Evolutionary conservation across 2,113 vertebrate species (phyloP), one percentile per base, ranked within the genome.

Genomic region (Psilopogon haemacephalus): DNA sequence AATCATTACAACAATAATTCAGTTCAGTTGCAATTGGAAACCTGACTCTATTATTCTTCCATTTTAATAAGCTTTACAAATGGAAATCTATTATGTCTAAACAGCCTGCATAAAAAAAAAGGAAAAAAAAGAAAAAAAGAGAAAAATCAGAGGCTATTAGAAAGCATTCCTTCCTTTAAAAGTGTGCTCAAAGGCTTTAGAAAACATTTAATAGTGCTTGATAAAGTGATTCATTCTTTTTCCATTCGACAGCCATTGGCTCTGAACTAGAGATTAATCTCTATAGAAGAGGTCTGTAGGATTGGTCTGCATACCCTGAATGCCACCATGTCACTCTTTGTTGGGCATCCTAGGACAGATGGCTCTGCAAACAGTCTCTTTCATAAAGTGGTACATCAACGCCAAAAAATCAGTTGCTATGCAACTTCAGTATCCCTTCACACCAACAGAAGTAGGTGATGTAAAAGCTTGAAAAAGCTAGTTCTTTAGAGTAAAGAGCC

Each of bases 51-150:
- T 93, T 83, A 79, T 87, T 94, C 85, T 70, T 89, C 50, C 46
- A 72, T 70, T 91, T 95, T 67, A 94, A 80, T 87, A 89, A 91
- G 78, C 44, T 85, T 87, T 87, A 83, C 27, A 91, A 70, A 83
- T 73, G 60, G 56, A 89, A 87, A 91, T 85, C 75, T 82, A 80
- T 91, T 87, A 58, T 72, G 63, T 10, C 77, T 88, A 84, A 96
- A 93, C 56, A 81, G 33, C 33, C 24, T 50, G 18, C n/a, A 82
- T 4, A 24, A 1, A 62, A 62, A 60, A 65, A 55, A 13, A 6
- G 10, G 24, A 65, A 68, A 63, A 54, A 15, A 23, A 64, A 3
- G 30, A 15, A 59, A 14, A 11, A 40, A 19, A 30, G 15, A 15
- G 5, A 67, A 28, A 18, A 65, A 52, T 65, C n/a, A 14, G 54